These are phyloP conservation scores for Drosophila serrata DNA, from an alignment of 1,140 invertebrate species.

Conservation along the genomic window DNA sequence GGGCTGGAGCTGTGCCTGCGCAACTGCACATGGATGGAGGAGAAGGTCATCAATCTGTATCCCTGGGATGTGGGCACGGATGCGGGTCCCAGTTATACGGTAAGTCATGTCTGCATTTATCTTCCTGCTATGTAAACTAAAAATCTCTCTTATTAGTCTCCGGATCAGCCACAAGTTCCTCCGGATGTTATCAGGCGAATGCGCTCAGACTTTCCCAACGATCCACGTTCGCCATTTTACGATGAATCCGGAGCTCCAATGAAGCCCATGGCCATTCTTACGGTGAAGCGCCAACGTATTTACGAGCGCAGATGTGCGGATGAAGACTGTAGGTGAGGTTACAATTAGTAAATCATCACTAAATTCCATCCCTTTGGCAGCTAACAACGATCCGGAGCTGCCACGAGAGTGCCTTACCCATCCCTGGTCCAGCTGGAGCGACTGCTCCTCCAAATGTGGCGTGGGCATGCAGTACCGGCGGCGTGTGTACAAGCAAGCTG, in stretches of 20 bases:
- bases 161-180: slow-evolving; percentile 92
- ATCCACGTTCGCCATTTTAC: slow-evolving; percentile 96
- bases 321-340: slow-evolving; percentile 66
- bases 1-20: slow-evolving; percentile 95
- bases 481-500: slow-evolving; percentile 87
- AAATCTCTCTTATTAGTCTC: slow-evolving; percentile 87
- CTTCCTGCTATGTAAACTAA: accelerated
- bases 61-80: slow-evolving; percentile 99
- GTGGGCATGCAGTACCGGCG: slow-evolving; percentile 89
- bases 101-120: slow-evolving; percentile 84
- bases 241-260: slow-evolving; percentile 91
- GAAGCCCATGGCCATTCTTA: slow-evolving; percentile 95
- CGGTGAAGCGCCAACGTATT: slow-evolving; percentile 91
- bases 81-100: slow-evolving; percentile 95
- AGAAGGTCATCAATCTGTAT: slow-evolving; percentile 95
- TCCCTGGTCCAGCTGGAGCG: slow-evolving; percentile 91
- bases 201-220: slow-evolving; percentile 92
- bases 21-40: slow-evolving; percentile 97
- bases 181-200: slow-evolving; percentile 93
- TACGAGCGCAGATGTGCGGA: slow-evolving; percentile 94
- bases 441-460: slow-evolving; percentile 92
- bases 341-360: no score
- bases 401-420: slow-evolving; percentile 88
- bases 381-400: slow-evolving; percentile 78
- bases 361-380: slow-evolving; percentile 16